Base-by-base conservation (phyloP, 1,140 invertebrate species). In the Phortica variegata region DNA sequence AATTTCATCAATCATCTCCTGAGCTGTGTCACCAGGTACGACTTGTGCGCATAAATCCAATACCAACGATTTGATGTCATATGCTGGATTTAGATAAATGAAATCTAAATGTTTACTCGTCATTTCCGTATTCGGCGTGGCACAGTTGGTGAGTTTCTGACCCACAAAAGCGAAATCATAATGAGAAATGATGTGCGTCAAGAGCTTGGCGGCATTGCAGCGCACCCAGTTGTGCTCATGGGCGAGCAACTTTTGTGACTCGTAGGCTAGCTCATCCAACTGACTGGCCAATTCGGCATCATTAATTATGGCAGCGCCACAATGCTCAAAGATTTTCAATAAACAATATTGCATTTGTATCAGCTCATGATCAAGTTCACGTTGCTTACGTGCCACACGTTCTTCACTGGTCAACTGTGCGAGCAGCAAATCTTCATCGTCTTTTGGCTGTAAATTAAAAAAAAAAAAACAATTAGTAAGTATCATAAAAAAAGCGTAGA, bases 21-120 rank as follows among this genome's bases (percentile, higher is more conserved):
- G 63, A 8, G 81, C 78, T 3, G 78, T 72, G 29, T 77, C 66
- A 2, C 80, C 80, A 0, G 88, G 84, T 37, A 84, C 82, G 18
- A 91, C 80, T 61, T 91, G 89, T 9, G 83, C 84, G 43, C 85
- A 83, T 43, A 90, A 79, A 77, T 89, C 87, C n/a, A 88, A 75
- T 2, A 84, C 79, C 15, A 92, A 72, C 58, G 83, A 84, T 60
- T 82, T 84, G 2, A 93, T 61, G 44, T 80, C 77, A 21, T 80
- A 74, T 15, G 79, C 69, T 0, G 86, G 84, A 49, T 83, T 80
- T 1, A 77, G 73, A 61, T 83, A 85, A 21, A 88, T 76, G 56
- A 84, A 87, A n/a, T 83, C 79, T 20, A 73, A 34, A 0, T 23
- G 1, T 32, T 69, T 54, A 4, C 29, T 40, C 2, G 12, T 40